Conservation (phyloP, 2,888 invertebrate species). For the Drosophila tanythrix region DNA sequence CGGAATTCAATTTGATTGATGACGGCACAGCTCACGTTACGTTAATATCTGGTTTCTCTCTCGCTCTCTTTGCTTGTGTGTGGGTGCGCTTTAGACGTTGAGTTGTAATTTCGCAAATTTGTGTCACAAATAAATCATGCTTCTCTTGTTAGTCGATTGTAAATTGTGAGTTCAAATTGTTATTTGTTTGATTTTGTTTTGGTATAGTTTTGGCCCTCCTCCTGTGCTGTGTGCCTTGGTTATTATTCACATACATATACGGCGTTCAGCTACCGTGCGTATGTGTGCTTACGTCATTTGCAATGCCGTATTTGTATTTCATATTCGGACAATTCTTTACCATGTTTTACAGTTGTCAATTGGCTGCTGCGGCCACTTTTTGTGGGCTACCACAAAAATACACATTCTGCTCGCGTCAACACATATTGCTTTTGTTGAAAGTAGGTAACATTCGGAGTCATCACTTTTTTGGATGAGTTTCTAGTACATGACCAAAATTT, state of each 20-base stretch:
- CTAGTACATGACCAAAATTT: constrained; percentile 25
- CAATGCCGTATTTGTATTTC: constrained; percentile 30
- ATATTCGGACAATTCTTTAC: constrained; percentile 57
- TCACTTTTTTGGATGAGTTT: constrained; percentile 42
- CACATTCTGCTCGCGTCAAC: constrained; percentile 54
- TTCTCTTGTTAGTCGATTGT: constrained; percentile 47
- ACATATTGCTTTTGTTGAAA: constrained; percentile 65
- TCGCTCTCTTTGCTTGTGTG: constrained; percentile 21
- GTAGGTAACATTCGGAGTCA: constrained; percentile 73
- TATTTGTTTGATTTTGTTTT: constrained; percentile 8
- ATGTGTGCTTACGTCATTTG: constrained; percentile 69
- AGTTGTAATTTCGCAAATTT: constrained; percentile 73
- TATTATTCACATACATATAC: constrained; percentile 1
- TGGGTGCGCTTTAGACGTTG: constrained; percentile 44
- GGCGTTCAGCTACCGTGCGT: constrained; percentile 49
- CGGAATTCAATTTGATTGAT: constrained; percentile 50
- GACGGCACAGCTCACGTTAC: constrained; percentile 16
- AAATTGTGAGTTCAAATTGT: constrained; percentile 43
- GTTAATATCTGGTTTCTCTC: constrained; percentile 1
- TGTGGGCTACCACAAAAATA: constrained; percentile 12
- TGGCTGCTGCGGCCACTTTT: constrained; percentile 44
- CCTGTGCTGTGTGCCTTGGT: constrained; percentile 42
- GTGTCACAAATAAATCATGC: constrained; percentile 67
- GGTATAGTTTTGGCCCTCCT: constrained; percentile 39
- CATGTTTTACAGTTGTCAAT: constrained; percentile 77